These are phyloP conservation scores for Hemicrepidius hirtus DNA, from an alignment of 2,888 invertebrate species.

Conservation along the genomic window DNA sequence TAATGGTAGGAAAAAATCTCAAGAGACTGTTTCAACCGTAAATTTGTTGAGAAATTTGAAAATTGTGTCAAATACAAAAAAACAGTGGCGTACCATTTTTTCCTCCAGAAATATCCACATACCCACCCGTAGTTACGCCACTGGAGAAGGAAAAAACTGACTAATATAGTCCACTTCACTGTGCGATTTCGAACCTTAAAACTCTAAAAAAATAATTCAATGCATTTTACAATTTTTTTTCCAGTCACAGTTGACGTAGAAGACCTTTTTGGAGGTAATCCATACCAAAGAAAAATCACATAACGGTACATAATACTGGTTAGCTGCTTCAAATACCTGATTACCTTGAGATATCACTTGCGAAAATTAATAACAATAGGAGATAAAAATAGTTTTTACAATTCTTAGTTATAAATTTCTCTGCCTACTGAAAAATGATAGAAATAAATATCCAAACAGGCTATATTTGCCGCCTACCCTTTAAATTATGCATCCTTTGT, in stretches of 20 bases:
- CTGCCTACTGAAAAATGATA: constrained; percentile 13
- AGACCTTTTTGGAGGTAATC: constrained; percentile 22
- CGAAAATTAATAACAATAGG: constrained; percentile 32
- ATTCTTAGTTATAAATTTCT: background rate
- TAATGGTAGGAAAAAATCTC: too few relatives aligned
- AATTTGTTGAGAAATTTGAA: too few relatives aligned
- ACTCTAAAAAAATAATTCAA: too few relatives aligned
- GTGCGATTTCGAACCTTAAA: too few relatives aligned
- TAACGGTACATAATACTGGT: constrained; percentile 36
- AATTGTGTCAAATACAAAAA: too few relatives aligned
- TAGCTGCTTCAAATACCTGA: constrained; percentile 31
- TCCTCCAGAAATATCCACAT: too few relatives aligned
- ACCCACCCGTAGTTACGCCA: too few relatives aligned
- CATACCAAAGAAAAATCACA: background rate
- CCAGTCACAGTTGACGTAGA: constrained; percentile 11
- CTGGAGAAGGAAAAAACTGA: too few relatives aligned
- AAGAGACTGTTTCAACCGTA: too few relatives aligned
- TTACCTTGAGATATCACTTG: constrained; percentile 27
- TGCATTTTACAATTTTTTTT: background rate
- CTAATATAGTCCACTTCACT: too few relatives aligned
- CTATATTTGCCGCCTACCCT: constrained; percentile 2
- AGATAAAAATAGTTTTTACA: constrained; percentile 20
- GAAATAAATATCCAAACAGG: constrained; percentile 15
- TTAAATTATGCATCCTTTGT: constrained; percentile 17
- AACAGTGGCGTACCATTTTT: too few relatives aligned